These are phyloP conservation scores for Calyptomena viridis DNA, from an alignment of 2,113 vertebrate genomes.

Conservation along the genomic window DNA sequence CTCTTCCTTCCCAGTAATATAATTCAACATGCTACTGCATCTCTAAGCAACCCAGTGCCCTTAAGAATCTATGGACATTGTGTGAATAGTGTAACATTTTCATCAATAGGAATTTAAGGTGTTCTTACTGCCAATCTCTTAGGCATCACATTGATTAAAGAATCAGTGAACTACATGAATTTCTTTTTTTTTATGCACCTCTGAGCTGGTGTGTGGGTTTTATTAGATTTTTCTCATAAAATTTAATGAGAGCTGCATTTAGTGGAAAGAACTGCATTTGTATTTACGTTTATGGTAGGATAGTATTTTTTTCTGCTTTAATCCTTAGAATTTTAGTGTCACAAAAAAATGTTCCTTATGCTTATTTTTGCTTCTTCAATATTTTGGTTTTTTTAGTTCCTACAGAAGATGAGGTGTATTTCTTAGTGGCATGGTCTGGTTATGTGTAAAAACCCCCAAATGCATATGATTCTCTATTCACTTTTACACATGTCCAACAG, in stretches of 20 bases:
- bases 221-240: neutral
- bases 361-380: neutral
- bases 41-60: neutral
- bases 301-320: neutral
- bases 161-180: neutral
- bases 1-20: neutral
- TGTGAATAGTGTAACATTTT: neutral
- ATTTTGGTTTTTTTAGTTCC: neutral
- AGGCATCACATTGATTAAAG: neutral
- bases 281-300: neutral
- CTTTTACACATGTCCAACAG: neutral
- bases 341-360: neutral
- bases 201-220: fast-evolving
- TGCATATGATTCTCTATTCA: neutral
- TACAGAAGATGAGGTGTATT: neutral
- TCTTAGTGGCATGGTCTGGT: neutral
- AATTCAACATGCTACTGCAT: neutral
- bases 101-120: neutral
- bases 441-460: neutral
- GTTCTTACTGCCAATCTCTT: neutral
- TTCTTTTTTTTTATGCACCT: neutral
- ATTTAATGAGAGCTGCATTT: neutral
- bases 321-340: neutral
- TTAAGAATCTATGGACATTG: neutral
- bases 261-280: neutral